A percentile compares a stretch with the other conserved stretches of the same genome.
These are phyloP conservation scores for Callithrix jacchus DNA, from an alignment of 2,113 vertebrate genomes.

Conservation along the genomic window DNA sequence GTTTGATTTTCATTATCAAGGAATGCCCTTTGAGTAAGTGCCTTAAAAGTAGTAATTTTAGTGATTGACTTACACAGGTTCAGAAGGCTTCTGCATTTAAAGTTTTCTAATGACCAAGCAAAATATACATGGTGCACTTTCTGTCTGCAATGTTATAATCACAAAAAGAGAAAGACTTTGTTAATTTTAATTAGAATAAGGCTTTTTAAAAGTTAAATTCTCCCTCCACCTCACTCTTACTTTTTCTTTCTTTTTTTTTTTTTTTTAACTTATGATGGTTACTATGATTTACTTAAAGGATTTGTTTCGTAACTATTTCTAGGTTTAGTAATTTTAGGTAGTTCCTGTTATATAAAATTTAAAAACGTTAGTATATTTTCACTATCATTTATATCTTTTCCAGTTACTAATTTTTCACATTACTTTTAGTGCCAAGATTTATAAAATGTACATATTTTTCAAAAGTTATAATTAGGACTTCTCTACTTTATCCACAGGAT, in stretches of 20 bases:
- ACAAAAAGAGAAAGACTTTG: background rate
- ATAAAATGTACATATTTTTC: slow-evolving; percentile 14
- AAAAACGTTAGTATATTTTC: background rate
- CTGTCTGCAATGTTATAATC: background rate
- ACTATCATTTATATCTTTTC: background rate
- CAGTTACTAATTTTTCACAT: background rate
- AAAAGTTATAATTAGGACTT: slow-evolving; percentile 19
- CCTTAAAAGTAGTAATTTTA: slow-evolving; percentile 45
- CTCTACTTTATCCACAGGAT: background rate
- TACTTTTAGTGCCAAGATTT: slow-evolving; percentile 29
- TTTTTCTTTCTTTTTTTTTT: background rate
- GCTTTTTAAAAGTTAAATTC: background rate
- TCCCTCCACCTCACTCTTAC: background rate
- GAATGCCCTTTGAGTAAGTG: background rate
- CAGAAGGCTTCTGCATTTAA: background rate
- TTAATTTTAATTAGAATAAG: slow-evolving; percentile 31
- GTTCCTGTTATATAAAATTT: background rate
- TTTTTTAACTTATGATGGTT: background rate
- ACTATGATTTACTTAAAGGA: slow-evolving; percentile 19
- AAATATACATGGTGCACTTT: background rate
- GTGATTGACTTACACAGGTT: background rate
- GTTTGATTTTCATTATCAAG: background rate
- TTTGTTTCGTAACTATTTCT: background rate
- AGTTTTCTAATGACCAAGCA: background rate
- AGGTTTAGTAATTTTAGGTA: slow-evolving; percentile 29